Conservation (phyloP, 2,113 vertebrate genomes). For the Pristiophorus japonicus region DNA sequence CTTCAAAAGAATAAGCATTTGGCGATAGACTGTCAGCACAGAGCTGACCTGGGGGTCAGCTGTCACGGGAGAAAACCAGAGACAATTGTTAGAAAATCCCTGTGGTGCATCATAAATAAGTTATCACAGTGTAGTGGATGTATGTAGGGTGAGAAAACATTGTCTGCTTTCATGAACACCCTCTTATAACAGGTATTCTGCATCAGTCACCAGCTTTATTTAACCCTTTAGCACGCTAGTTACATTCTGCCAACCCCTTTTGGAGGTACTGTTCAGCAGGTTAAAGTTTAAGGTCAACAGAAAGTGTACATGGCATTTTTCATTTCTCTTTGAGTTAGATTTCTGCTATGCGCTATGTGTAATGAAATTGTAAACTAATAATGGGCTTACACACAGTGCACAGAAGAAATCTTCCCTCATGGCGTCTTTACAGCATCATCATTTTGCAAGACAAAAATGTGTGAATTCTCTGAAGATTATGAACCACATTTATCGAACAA, state of each 20-base stretch:
- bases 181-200: background rate
- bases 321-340: background rate
- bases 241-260: background rate
- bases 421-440: background rate
- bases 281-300: background rate
- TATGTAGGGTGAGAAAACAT: constrained; percentile 17
- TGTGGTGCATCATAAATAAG: background rate
- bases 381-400: too few relatives aligned
- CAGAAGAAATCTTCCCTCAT: background rate
- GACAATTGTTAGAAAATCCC: background rate
- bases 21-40: background rate
- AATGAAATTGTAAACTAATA: background rate
- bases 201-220: background rate
- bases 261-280: background rate
- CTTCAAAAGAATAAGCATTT: constrained; percentile 5
- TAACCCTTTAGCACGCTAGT: background rate
- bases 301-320: background rate
- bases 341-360: background rate
- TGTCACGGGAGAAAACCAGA: background rate
- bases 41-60: too few relatives aligned
- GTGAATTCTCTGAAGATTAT: background rate
- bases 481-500: background rate
- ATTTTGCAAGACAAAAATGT: background rate
- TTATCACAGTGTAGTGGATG: constrained; percentile 22
- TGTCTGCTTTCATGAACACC: constrained; percentile 24